Evolutionary conservation across 2,797 vertebrate genomes (phyloP).

Genomic region (Cercopithecus diana): DNA sequence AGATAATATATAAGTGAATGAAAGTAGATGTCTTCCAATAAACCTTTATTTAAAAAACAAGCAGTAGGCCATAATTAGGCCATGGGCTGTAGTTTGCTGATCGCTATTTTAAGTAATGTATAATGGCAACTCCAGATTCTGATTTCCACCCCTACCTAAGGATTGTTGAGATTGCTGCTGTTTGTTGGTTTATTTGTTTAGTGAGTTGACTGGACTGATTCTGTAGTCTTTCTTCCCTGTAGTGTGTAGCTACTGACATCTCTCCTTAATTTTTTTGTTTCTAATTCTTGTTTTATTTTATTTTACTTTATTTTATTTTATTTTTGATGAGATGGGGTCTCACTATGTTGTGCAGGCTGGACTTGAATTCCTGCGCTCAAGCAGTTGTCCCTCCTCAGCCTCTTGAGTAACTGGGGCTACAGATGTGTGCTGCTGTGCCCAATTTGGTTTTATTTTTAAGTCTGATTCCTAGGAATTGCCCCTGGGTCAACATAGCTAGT

Average conservation of each 20-base stretch:
- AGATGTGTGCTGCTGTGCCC: not conserved
- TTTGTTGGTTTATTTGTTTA: not conserved
- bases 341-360: not conserved
- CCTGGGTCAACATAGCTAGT: not conserved
- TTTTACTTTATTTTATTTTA: not conserved
- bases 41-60: not conserved
- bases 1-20: not conserved
- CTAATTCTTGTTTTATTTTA: not conserved
- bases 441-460: not conserved
- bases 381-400: not conserved
- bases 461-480: not conserved
- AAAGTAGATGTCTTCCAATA: not conserved
- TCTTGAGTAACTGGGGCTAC: not conserved
- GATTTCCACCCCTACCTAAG: not conserved
- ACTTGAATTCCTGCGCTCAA: not conserved
- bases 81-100: not conserved
- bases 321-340: not conserved
- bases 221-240: not conserved
- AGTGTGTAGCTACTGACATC: not conserved
- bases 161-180: not conserved
- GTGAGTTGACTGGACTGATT: not conserved
- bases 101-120: not conserved
- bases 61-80: not conserved
- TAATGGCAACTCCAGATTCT: not conserved
- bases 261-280: not conserved